phyloP scores from a whole-genome alignment of 2,888 invertebrate genomes.

The Cantharis lateralis region DNA sequence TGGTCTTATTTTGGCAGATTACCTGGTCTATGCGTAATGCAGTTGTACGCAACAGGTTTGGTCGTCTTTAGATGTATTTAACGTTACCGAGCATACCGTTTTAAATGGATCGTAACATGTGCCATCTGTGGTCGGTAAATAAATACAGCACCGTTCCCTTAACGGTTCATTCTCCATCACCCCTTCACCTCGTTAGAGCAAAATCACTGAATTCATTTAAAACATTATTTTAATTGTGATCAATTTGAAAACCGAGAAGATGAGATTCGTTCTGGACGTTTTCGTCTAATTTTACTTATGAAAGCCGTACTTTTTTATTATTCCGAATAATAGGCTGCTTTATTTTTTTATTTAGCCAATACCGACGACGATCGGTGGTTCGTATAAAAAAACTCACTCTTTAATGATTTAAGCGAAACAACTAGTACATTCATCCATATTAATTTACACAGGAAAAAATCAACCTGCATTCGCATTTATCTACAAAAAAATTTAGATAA shows the following conservation, averaged over 20 bases:
- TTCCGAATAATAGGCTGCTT: neutral
- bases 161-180: neutral
- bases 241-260: neutral
- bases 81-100: too few relatives aligned
- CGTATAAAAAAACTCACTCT: neutral
- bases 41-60: too few relatives aligned
- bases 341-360: neutral
- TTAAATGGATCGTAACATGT: too few relatives aligned
- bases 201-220: neutral
- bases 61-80: too few relatives aligned
- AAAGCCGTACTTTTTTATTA: neutral
- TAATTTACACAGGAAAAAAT: constrained; percentile 19
- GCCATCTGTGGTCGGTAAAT: too few relatives aligned
- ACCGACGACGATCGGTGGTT: neutral
- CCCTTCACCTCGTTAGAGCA: neutral
- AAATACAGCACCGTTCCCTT: neutral
- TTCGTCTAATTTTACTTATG: neutral
- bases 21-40: too few relatives aligned
- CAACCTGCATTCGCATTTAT: constrained; percentile 10
- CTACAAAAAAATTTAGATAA: constrained; percentile 15
- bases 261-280: neutral
- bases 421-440: constrained; percentile 24
- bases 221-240: neutral
- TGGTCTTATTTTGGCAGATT: too few relatives aligned
- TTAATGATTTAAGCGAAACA: constrained; percentile 12